Base-by-base conservation (phyloP, 2,797 vertebrate species). In the Syncerus caffer region DNA sequence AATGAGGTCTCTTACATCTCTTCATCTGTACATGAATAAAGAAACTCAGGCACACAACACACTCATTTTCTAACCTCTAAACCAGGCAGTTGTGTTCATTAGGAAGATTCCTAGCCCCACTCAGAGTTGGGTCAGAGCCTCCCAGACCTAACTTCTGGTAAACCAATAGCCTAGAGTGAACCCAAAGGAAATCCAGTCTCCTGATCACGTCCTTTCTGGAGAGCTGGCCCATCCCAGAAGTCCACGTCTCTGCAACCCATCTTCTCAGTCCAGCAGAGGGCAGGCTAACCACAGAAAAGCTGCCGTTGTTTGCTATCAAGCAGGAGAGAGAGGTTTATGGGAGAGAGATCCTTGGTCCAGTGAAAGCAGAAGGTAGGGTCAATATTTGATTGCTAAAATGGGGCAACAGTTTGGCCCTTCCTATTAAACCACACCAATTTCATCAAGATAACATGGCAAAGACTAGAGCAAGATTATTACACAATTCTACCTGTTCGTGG, bases 261-360 rank as follows among this genome's bases (percentile, higher is more conserved):
- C 21, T 62, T 45, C 10, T 60, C 38, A 34, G 84, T 19, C 97
- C 98, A 97, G 96, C 95, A 98, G 98, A 97, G 97, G 97, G 98
- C 96, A 97, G 96, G 16, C 85, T 1, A 27, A 83, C 29, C 95
- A 91, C 79, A 94, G 53, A 86, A 92, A 98, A 97, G 19, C 55
- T 60, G 62, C 45, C 62, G 15, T 23, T 58, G 17, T 76, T 17
- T 57, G 23, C 16, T 88, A 58, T 57, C 12, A 83, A 78, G 21
- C 31, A 78, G n/a, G 50, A 27, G 7, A n/a, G 50, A 27, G 5
- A 82, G 11, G 12, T 42, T 19, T 47, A 79, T 14, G 25, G 29
- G 27, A 80, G 9, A 51, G 51, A 89, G 29, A 85, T 60, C 15
- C 38, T 87, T 14, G 1, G 9, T 51, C 4, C 27, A 6, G 6